These are phyloP conservation scores for Oophaga pumilio DNA, from an alignment of 2,113 vertebrate genomes.

Conservation along the genomic window DNA sequence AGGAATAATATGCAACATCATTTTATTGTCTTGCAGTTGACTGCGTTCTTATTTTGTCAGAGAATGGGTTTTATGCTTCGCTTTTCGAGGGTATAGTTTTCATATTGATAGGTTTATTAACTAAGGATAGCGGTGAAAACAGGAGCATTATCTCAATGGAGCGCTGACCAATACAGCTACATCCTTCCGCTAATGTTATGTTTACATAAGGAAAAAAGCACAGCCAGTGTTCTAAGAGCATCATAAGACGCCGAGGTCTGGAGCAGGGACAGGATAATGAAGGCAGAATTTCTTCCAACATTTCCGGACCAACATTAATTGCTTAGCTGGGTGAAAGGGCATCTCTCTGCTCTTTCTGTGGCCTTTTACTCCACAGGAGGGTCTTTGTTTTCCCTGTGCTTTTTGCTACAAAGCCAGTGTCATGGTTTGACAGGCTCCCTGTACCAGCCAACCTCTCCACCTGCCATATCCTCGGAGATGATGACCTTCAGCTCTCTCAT, in stretches of 20 bases:
- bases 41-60: conserved; percentile 58
- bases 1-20: conserved; percentile 52
- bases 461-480: background rate
- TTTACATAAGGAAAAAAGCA: background rate
- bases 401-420: conserved; percentile 30
- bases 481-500: conserved; percentile 34
- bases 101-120: conserved; percentile 6
- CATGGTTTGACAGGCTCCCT: conserved; percentile 30
- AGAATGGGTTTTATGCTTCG: conserved; percentile 40
- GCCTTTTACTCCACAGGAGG: conserved; percentile 11
- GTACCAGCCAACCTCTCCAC: background rate
- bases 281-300: background rate
- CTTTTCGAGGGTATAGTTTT: conserved; percentile 38
- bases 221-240: background rate
- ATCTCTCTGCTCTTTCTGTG: conserved; percentile 12
- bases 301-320: conserved; percentile 15
- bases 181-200: background rate
- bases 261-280: background rate
- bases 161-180: background rate
- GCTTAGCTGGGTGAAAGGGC: conserved; percentile 32
- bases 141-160: background rate
- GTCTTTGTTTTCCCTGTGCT: conserved; percentile 10
- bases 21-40: conserved; percentile 46
- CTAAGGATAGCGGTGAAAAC: background rate
- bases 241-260: background rate